These are phyloP conservation scores for Poeciliopsis retropinna DNA, from an alignment of 2,113 vertebrate species.

Conservation along the genomic window DNA sequence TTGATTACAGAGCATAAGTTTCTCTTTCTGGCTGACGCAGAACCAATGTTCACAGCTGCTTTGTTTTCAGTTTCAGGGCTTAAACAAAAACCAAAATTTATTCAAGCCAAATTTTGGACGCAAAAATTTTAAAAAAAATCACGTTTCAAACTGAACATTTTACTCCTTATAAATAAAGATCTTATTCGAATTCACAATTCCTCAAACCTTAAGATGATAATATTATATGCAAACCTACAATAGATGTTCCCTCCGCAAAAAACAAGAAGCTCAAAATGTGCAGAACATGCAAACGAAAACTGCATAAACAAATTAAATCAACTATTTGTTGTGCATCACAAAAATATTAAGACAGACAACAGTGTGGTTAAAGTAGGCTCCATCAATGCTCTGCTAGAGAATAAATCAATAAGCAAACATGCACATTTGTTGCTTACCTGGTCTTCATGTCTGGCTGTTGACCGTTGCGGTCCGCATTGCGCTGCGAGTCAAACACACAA, in stretches of 20 bases:
- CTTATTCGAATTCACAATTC: too few species aligned
- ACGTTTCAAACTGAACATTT: too few species aligned
- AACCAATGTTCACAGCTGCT: not conserved
- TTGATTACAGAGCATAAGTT: not conserved
- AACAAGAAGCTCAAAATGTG: not conserved
- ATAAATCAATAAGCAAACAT: not conserved
- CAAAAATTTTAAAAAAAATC: too few species aligned
- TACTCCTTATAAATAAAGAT: too few species aligned
- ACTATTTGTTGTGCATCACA: not conserved
- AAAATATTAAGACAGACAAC: not conserved
- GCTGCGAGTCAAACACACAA: constrained; percentile 70
- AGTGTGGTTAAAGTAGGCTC: too few species aligned
- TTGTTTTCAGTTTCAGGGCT: not conserved
- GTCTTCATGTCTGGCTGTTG: constrained; percentile 91
- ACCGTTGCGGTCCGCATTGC: constrained; percentile 84
- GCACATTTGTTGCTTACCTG: constrained; percentile 80
- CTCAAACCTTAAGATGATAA: too few species aligned
- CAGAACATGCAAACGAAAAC: not conserved
- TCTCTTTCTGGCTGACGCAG: not conserved
- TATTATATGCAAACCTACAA: too few species aligned
- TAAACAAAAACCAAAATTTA: constrained; percentile 6
- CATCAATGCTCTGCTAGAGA: not conserved
- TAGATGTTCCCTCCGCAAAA: not conserved
- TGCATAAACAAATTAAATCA: not conserved
- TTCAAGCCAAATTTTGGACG: too few species aligned